Evolutionary conservation across 1,140 invertebrate species (phyloP).

Genomic region (Limonius californicus): DNA sequence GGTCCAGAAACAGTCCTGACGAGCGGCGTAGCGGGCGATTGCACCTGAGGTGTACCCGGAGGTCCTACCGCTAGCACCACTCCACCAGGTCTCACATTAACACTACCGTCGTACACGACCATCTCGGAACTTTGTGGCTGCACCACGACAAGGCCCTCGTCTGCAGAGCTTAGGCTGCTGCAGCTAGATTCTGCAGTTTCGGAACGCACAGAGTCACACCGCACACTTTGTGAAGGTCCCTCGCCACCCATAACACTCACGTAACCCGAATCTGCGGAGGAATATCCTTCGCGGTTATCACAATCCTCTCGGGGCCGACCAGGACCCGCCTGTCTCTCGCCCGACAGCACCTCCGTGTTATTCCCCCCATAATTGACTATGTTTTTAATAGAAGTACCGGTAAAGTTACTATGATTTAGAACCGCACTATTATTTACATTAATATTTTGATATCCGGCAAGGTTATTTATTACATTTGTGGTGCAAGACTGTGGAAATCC

Average conservation of each 20-base stretch:
- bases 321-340: conserved; percentile 33
- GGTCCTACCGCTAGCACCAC: conserved; percentile 39
- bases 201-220: conserved; percentile 49
- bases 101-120: conserved; percentile 45
- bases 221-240: conserved; percentile 30
- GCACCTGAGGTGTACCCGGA: conserved; percentile 27
- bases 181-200: conserved; percentile 50
- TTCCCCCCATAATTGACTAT: conserved; percentile 24
- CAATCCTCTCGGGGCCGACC: conserved; percentile 34
- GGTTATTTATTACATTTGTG: conserved; percentile 27
- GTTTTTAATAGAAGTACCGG: conserved; percentile 26
- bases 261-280: conserved; percentile 36
- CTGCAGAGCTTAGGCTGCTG: conserved; percentile 48
- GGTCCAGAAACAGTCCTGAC: conserved; percentile 20
- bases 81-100: conserved; percentile 41
- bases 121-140: conserved; percentile 39
- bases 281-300: conserved; percentile 29
- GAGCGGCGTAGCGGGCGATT: conserved; percentile 24
- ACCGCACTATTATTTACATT: conserved; percentile 18
- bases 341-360: conserved; percentile 28
- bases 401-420: conserved; percentile 23
- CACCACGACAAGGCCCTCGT: conserved; percentile 37
- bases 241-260: conserved; percentile 41
- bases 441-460: conserved; percentile 31
- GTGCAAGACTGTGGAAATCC: conserved; percentile 31